phyloP scores from a whole-genome alignment of 2,888 invertebrate genomes.

The Drosophila monieri region DNA sequence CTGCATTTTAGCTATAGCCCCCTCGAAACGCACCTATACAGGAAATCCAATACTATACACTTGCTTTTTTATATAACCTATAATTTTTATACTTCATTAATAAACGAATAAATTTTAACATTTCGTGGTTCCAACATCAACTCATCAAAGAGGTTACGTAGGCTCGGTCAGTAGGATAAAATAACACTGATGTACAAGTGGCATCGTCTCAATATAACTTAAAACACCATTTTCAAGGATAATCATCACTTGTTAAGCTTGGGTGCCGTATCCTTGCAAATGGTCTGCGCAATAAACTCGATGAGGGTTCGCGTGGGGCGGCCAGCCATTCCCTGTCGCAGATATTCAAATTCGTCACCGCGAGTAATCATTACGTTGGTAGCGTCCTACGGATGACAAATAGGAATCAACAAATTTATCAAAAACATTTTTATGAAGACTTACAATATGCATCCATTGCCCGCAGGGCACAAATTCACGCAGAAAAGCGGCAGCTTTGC shows the following conservation, averaged over 20 bases:
- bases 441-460: constrained; percentile 91
- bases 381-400: constrained; percentile 85
- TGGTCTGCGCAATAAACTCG: constrained; percentile 87
- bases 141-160: constrained; percentile 24
- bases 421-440: no score
- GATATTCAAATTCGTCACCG: constrained; percentile 87
- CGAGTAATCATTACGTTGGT: constrained; percentile 90
- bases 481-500: constrained; percentile 92
- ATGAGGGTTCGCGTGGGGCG: constrained; percentile 90
- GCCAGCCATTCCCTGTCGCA: constrained; percentile 89
- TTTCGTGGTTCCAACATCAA: constrained; percentile 19
- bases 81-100: constrained; percentile 62
- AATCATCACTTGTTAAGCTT: constrained; percentile 54
- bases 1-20: constrained; percentile 32
- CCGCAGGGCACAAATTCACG: constrained; percentile 88
- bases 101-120: constrained; percentile 59
- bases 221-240: constrained; percentile 8
- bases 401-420: no score
- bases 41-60: constrained; percentile 15
- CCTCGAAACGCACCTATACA: constrained; percentile 38
- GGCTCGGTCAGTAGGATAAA: constrained; percentile 20
- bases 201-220: constrained; percentile 10
- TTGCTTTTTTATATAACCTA: constrained; percentile 61
- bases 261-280: constrained; percentile 82
- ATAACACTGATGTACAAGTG: constrained; percentile 3